Base-by-base conservation (phyloP, 2,888 invertebrate genomes). In the Ecdyonurus torrentis region DNA sequence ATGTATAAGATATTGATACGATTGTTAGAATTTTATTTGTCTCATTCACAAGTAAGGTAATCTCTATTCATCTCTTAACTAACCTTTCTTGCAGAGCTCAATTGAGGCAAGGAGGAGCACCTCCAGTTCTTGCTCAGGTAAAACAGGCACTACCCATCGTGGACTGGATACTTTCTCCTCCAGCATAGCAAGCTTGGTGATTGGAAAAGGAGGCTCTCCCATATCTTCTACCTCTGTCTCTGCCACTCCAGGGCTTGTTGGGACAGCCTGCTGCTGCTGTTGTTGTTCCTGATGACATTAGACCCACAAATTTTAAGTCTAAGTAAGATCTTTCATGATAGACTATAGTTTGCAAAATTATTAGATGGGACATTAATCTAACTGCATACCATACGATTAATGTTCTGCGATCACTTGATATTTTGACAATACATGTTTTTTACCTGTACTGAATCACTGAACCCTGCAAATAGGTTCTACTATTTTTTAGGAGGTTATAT, bases 131-230 rank as follows among this genome's bases (percentile, higher is more conserved):
- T 96, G 95, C 71, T 95, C 94, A 15, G 97, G 95, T 71, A 97
- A 78, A 62, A 97, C 97, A 50, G 97, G 97, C 61, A 97, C 96
- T 66, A 97, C 93, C 97, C 97, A 97, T 71, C 96, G 83, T 64
- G 94, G 88, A 78, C 89, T 88, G 70, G 93, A 93, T 74, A 97
- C 94, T 83, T 96, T 96, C 74, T 95, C 95, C 78, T 96, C 95
- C 70, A 97, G 79, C 70, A 88, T 85, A 69, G 86, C 85, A 73
- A 97, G 78, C 76, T 94, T 92, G 61, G 85, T 84, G 72, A 87
- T 82, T 66, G 96, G 96, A 81, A 96, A 97, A 67, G 83, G 83
- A 19, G 83, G 83, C 69, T 83, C 83, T n/a, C 70, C 69, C 61
- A 72, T 73, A 64, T 78, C 77, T 66, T 77, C 73, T 71, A 20